Evolutionary conservation across 2,113 vertebrate genomes (phyloP).

Genomic region (Gobius niger): DNA sequence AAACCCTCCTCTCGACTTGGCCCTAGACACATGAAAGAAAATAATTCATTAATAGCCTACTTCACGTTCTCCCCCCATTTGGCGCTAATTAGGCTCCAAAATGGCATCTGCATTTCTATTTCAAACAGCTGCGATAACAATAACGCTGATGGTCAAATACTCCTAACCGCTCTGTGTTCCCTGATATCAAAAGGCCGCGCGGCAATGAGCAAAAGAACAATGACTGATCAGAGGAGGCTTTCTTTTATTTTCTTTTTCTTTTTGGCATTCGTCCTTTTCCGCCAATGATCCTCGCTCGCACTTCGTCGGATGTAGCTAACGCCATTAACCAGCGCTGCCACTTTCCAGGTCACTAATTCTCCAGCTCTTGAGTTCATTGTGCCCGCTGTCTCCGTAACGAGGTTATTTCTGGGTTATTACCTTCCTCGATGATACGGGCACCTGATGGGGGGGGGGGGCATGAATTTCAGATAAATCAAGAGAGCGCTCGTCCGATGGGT

Average conservation of each 20-base stretch:
- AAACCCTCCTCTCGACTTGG: constrained; percentile 36
- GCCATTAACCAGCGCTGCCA: constrained; percentile 91
- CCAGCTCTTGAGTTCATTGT: constrained; percentile 98
- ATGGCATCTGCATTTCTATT: constrained; percentile 67
- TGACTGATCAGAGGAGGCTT: constrained; percentile 57
- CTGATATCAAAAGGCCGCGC: constrained; percentile 48
- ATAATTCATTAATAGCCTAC: constrained; percentile 70
- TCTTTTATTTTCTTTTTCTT: constrained; percentile 54
- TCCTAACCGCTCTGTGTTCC: constrained; percentile 37
- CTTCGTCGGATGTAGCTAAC: constrained; percentile 77
- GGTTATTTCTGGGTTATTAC: constrained; percentile 99
- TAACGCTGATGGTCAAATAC: constrained; percentile 55
- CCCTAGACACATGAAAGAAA: constrained; percentile 61
- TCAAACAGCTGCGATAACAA: constrained; percentile 57
- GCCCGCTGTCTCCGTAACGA: constrained; percentile 98
- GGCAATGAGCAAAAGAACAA: constrained; percentile 56
- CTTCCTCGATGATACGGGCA: constrained; percentile 90
- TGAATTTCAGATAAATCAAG: constrained; percentile 98
- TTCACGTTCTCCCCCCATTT: constrained; percentile 57
- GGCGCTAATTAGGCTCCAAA: constrained; percentile 72
- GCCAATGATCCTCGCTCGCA: constrained; percentile 37
- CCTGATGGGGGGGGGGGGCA: constrained; percentile 90
- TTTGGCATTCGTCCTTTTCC: constrained; percentile 42
- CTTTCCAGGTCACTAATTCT: constrained; percentile 99
- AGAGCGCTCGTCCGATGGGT: constrained; percentile 83